Conservation (phyloP, 2,888 invertebrate species). For the Protophormia terraenovae region DNA sequence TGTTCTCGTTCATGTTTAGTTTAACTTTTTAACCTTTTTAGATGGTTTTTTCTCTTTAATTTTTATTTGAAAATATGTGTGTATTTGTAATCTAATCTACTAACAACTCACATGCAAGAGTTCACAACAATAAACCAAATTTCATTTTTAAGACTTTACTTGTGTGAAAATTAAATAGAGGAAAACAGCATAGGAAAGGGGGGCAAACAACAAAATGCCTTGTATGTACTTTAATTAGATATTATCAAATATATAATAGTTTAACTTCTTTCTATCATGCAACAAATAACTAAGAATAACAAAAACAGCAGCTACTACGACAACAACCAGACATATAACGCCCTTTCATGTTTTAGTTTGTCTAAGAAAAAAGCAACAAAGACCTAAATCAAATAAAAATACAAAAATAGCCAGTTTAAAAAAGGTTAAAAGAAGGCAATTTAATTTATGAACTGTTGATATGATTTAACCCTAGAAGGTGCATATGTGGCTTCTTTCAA, state of each 20-base stretch:
- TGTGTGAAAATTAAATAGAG: background rate
- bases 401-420: constrained; percentile 2
- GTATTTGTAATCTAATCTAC: background rate
- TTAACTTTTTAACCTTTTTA: constrained; percentile 14
- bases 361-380: background rate
- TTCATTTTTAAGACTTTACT: constrained; percentile 22
- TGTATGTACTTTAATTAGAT: constrained; percentile 61
- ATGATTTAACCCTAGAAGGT: constrained; percentile 8
- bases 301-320: constrained; percentile 17
- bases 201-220: constrained; percentile 32
- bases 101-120: constrained; percentile 24
- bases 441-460: constrained; percentile 44
- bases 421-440: constrained; percentile 20
- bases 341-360: constrained; percentile 43
- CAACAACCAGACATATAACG: constrained; percentile 39
- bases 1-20: background rate
- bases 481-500: too few species aligned
- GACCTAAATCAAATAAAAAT: constrained; percentile 35
- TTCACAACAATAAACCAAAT: constrained; percentile 29
- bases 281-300: constrained; percentile 45
- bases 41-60: background rate
- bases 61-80: background rate
- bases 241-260: constrained; percentile 58
- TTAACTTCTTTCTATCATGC: constrained; percentile 64
- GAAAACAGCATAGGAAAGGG: background rate